Evolutionary conservation across 2,797 vertebrate genomes (phyloP).

Genomic region (Crocodylus rhombifer): DNA sequence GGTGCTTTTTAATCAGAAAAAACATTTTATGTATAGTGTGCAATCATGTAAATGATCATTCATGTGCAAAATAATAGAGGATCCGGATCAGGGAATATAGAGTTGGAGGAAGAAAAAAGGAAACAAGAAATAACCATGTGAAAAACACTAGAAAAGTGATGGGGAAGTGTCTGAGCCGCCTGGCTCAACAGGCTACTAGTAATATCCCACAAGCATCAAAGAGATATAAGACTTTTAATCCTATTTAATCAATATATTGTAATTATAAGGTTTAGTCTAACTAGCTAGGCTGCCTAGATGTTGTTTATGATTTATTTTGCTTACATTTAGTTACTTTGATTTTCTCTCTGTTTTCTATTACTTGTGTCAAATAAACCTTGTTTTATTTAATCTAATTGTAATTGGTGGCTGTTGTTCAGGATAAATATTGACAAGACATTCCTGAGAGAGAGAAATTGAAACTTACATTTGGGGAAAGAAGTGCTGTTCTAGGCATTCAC

Average conservation of each 20-base stretch:
- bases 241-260: constrained; percentile 56
- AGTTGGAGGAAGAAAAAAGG: rapidly evolving
- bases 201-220: neutral
- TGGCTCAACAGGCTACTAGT: neutral
- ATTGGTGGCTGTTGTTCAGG: neutral
- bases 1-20: no score
- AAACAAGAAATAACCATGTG: neutral
- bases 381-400: constrained; percentile 44
- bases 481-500: neutral
- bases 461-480: no score
- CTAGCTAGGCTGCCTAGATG: constrained; percentile 7
- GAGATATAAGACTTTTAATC: constrained; percentile 10
- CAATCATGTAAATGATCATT: neutral
- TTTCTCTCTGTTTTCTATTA: constrained; percentile 44
- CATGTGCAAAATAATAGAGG: constrained; percentile 8
- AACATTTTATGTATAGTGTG: neutral
- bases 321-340: constrained; percentile 54
- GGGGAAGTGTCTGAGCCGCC: neutral
- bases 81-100: neutral
- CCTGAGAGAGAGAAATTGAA: neutral
- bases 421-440: neutral
- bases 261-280: constrained; percentile 53
- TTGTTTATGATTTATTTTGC: constrained; percentile 62
- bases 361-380: constrained; percentile 28
- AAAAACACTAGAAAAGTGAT: neutral